A percentile compares a stretch with the other conserved stretches of the same genome.
Evolutionary conservation across 2,888 invertebrate genomes (phyloP).

Genomic region (Balanococcus diminutus): DNA sequence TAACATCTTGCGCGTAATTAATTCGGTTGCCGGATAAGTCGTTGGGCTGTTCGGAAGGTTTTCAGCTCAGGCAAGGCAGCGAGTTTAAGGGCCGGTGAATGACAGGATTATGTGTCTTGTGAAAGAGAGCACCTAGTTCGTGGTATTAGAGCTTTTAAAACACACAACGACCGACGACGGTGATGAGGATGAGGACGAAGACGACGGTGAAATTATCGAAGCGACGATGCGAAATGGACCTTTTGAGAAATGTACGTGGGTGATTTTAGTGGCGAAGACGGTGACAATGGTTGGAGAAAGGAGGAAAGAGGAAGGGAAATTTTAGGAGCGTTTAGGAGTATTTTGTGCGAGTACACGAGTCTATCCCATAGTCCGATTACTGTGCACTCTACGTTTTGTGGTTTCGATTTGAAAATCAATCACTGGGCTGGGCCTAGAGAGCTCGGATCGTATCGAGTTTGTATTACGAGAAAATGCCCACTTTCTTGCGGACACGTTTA

Average conservation of each 20-base stretch:
- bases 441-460: not conserved
- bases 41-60: not conserved
- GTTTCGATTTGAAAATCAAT: not conserved
- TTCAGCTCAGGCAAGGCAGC: no score
- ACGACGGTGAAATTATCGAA: not conserved
- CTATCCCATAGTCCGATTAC: not conserved
- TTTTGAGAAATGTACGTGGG: not conserved
- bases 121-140: not conserved
- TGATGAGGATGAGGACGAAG: not conserved
- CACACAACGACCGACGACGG: no score
- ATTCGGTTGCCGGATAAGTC: not conserved
- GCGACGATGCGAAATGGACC: not conserved
- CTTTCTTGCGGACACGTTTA: not conserved
- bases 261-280: not conserved
- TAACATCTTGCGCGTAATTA: constrained; percentile 21
- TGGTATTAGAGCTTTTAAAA: no score
- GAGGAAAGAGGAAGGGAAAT: not conserved
- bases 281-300: not conserved
- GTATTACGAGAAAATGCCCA: not conserved
- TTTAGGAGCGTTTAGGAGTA: not conserved
- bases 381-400: not conserved
- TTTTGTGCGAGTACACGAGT: not conserved
- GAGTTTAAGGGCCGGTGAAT: not conserved
- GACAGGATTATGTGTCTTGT: not conserved
- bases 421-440: not conserved